phyloP scores from a whole-genome alignment of 2,797 vertebrate genomes.

The Alexandromys oeconomus region DNA sequence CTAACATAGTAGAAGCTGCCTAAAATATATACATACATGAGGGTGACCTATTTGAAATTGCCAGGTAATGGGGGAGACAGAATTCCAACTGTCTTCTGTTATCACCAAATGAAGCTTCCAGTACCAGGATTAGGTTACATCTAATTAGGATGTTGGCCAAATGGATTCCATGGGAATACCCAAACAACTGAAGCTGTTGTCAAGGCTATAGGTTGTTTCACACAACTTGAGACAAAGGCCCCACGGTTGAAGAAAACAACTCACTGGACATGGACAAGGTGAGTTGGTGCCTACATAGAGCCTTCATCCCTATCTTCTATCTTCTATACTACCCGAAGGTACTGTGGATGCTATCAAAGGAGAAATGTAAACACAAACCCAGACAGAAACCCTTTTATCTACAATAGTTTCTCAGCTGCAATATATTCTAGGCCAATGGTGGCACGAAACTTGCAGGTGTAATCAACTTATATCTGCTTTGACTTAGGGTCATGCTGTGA shows the following conservation, averaged over 20 bases:
- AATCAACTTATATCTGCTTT: neutral
- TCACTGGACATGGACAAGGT: neutral
- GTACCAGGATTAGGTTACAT: neutral
- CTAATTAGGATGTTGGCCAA: neutral
- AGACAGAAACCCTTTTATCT: neutral
- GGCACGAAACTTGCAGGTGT: neutral
- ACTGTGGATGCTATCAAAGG: neutral
- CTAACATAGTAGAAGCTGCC: neutral
- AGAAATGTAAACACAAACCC: neutral
- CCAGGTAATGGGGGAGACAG: neutral
- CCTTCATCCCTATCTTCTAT: neutral
- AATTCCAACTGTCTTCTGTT: neutral
- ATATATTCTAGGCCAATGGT: neutral
- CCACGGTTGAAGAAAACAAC: neutral
- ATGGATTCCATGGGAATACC: neutral
- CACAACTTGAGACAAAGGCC: neutral
- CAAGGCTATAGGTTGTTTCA: neutral
- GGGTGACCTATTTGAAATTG: neutral
- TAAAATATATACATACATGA: neutral
- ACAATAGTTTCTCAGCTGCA: neutral
- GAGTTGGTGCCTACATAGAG: neutral
- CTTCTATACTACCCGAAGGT: neutral
- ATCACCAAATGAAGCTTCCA: no score
- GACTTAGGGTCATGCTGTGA: no score
- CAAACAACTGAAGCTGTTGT: neutral